These are phyloP conservation scores for Serilophus lunatus DNA, from an alignment of 2,113 vertebrate genomes.

Conservation along the genomic window DNA sequence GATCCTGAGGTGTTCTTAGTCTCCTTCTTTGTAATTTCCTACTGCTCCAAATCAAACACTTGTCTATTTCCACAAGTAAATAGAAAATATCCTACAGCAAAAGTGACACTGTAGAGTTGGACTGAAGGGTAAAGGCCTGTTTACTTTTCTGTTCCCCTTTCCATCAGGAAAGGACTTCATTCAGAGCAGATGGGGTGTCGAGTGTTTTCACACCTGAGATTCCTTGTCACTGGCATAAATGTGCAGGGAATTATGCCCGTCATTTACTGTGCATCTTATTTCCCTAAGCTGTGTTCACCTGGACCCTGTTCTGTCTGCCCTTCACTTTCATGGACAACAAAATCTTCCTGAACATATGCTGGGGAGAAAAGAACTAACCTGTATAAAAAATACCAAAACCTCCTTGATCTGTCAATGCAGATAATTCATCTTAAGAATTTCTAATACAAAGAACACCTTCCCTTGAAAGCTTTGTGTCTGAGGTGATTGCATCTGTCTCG, in stretches of 20 bases:
- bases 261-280: not conserved
- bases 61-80: not conserved
- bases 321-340: not conserved
- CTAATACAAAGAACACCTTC: not conserved
- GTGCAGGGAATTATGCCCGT: not conserved
- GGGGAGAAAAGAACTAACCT: not conserved
- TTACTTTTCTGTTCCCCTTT: not conserved
- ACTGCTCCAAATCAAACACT: not conserved
- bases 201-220: not conserved
- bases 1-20: not conserved
- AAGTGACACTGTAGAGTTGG: rapidly evolving
- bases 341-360: not conserved
- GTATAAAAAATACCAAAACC: not conserved
- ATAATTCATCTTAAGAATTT: not conserved
- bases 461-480: not conserved
- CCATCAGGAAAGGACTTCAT: not conserved
- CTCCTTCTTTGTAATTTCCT: not conserved
- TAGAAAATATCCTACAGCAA: too few relatives aligned
- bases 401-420: not conserved
- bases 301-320: not conserved
- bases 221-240: not conserved
- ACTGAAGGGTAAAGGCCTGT: not conserved
- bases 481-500: not conserved
- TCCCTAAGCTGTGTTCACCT: not conserved
- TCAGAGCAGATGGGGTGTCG: not conserved